Base-by-base conservation (phyloP, 2,797 vertebrate genomes). In the Molossus molossus region DNA sequence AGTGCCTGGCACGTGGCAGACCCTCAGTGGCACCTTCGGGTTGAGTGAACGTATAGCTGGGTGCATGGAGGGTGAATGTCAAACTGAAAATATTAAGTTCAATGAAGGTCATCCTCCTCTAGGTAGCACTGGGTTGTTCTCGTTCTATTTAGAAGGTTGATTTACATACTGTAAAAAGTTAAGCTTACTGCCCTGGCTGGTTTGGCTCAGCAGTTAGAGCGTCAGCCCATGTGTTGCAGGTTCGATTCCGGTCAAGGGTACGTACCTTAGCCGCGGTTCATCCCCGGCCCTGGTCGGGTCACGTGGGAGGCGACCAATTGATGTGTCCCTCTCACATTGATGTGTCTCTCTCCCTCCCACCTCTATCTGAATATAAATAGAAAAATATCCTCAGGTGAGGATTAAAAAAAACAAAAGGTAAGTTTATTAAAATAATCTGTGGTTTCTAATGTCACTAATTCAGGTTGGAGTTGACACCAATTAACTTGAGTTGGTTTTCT, bases 401-500 rank as follows among this genome's bases (percentile, higher is more conserved):
- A 45, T 4, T 45, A 45, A 45, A 45, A 45, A 45, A 55, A 75
- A 33, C 33, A 33, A 89, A 89, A 23, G 9, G 58, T 53, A 87
- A 85, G 27, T 2, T 48, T 83, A 75, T 92, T 72, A 90, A 84
- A 65, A 62, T 72, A 65, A 20, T 84, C 53, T 23, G 17, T 88
- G 17, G 3, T 29, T 82, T 86, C 20, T 81, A 67, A 85, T 65
- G 50, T n/a, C 37, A 57, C 25, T 84, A 55, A 80, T 72, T 95
- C 25, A 76, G 33, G 29, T 53, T 45, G 33, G 29, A 90, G 6
- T 53, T 60, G 8, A 95, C 76, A 60, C 29, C 9, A 70, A 14
- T 88, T 79, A 57, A 18, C 72, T 76, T 83, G 83, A 91, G 33
- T 21, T 86, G 17, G 8, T 82, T 94, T 95, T 86, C 20, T 91